Evolutionary conservation across 2,888 invertebrate species (phyloP).

Genomic region (Linnaemya tessellans): DNA sequence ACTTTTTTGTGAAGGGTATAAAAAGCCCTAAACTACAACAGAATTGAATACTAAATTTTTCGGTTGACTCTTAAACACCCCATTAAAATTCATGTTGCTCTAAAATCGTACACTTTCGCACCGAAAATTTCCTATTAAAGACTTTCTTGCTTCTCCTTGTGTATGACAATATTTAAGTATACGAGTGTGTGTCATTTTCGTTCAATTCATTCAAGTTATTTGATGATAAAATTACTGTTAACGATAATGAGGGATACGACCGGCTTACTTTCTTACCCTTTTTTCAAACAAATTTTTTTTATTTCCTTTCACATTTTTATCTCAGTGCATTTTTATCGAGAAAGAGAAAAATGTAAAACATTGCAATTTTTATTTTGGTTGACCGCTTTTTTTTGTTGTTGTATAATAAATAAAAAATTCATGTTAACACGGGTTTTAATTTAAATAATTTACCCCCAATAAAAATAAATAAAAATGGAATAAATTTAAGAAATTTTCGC

Average conservation of each 20-base stretch:
- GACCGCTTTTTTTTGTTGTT: background rate
- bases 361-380: background rate
- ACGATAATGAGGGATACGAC: background rate
- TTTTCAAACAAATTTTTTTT: background rate
- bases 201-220: slow-evolving; percentile 7
- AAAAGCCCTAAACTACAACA: too few relatives aligned
- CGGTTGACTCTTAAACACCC: too few relatives aligned
- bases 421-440: slow-evolving; percentile 56
- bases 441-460: slow-evolving; percentile 56
- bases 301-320: slow-evolving; percentile 5
- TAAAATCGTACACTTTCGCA: too few relatives aligned
- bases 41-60: too few relatives aligned
- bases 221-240: background rate
- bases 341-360: background rate
- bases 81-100: too few relatives aligned
- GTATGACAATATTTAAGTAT: too few relatives aligned
- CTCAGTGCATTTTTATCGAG: background rate
- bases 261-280: background rate
- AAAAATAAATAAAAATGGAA: slow-evolving; percentile 11
- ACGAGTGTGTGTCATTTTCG: background rate
- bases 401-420: slow-evolving; percentile 28
- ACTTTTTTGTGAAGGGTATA: too few relatives aligned
- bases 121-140: too few relatives aligned
- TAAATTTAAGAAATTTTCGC: background rate
- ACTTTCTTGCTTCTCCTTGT: too few relatives aligned